Evolutionary conservation across 2,888 invertebrate species (phyloP).

Genomic region (Villa cingulata): DNA sequence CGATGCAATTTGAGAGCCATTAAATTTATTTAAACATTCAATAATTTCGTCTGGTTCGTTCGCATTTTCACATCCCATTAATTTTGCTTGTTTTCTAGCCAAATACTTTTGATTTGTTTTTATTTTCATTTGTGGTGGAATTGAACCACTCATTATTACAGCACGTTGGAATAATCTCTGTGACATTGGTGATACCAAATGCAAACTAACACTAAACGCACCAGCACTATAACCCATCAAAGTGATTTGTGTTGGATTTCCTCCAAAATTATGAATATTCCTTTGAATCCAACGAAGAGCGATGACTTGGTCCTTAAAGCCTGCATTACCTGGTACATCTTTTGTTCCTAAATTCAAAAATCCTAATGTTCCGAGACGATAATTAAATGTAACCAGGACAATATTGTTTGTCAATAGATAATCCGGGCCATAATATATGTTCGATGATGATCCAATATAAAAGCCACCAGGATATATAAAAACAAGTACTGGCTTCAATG

Average conservation of each 20-base stretch:
- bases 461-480: slow-evolving; percentile 53
- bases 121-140: slow-evolving; percentile 22
- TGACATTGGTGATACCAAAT: slow-evolving; percentile 30
- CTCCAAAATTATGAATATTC: slow-evolving; percentile 41
- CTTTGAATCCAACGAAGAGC: slow-evolving; percentile 41
- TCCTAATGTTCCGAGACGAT: slow-evolving; percentile 44
- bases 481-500: slow-evolving; percentile 43
- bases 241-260: slow-evolving; percentile 40
- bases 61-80: slow-evolving; percentile 34
- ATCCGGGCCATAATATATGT: slow-evolving; percentile 38
- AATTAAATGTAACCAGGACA: slow-evolving; percentile 47
- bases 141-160: slow-evolving; percentile 39
- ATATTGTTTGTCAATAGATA: slow-evolving; percentile 45
- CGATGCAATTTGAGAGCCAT: slow-evolving; percentile 11
- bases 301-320: slow-evolving; percentile 43
- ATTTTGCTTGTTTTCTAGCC: slow-evolving; percentile 37
- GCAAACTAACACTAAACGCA: slow-evolving; percentile 20
- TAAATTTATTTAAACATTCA: slow-evolving; percentile 34
- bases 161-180: slow-evolving; percentile 40
- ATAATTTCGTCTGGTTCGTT: slow-evolving; percentile 33
- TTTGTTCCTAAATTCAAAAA: slow-evolving; percentile 39
- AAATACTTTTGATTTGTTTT: slow-evolving; percentile 35
- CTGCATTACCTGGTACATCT: slow-evolving; percentile 42
- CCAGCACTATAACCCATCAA: slow-evolving; percentile 37
- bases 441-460: slow-evolving; percentile 36